Evolutionary conservation across 2,113 vertebrate species (phyloP).

Genomic region (Nycticebus coucang): DNA sequence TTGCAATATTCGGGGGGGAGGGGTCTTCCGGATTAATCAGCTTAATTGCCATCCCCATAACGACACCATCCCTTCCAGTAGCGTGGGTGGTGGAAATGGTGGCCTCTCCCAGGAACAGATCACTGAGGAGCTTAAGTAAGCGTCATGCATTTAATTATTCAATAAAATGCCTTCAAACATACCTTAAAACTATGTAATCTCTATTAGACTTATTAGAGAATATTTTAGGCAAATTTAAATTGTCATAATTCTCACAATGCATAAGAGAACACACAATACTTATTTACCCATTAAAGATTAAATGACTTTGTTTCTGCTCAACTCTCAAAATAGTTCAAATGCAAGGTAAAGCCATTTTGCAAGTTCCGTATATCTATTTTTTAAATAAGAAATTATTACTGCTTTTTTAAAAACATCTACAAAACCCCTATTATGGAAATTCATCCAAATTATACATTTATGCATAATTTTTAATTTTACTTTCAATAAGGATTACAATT

Average conservation of each 20-base stretch:
- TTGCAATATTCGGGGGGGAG: background rate
- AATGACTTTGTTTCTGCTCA: background rate
- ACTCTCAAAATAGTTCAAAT: background rate
- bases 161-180: background rate
- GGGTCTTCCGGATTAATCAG: background rate
- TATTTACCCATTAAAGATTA: slow-evolving; percentile 10
- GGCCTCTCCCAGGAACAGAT: background rate
- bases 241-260: background rate
- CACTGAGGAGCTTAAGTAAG: background rate
- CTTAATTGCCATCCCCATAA: background rate
- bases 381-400: background rate
- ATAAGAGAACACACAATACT: background rate
- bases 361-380: background rate
- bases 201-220: slow-evolving; percentile 6
- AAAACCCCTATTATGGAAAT: background rate
- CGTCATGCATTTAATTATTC: background rate
- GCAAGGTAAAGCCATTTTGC: background rate
- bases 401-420: background rate
- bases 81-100: background rate
- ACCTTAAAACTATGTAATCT: background rate
- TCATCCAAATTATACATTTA: slow-evolving; percentile 10
- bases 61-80: background rate
- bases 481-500: slow-evolving; percentile 5
- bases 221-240: background rate
- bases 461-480: background rate